Base-by-base conservation (phyloP, 2,888 invertebrate genomes). In the Iphiclides podalirius region DNA sequence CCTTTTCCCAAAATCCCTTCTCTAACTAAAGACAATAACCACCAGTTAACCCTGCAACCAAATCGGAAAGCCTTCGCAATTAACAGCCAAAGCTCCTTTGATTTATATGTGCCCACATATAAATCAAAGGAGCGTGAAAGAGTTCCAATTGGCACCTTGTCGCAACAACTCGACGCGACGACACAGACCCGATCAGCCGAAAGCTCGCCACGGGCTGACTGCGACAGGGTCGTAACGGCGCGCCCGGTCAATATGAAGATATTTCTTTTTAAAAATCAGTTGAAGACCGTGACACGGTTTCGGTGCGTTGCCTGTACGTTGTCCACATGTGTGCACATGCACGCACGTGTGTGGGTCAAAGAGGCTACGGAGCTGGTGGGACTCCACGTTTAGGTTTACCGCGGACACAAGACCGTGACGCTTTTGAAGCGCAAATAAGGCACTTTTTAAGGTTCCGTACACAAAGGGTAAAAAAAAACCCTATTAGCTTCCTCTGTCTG, bases 251-350 rank as follows among this genome's bases (percentile, higher is more conserved):
- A 65, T 66, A 61, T 58, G 63, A 67, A 64, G 63, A 63, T 67
- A 59, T 63, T 64, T 70, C 63, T 70, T 65, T 62, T 75, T 71
- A 81, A 83, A 81, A 83, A 83, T 76, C 79, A 79, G 82, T 84
- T 67, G 84, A 40, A 62, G 72, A 60, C 85, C 85, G 70, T 85
- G 84, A 81, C 84, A 80, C 63, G 60, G 20, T 20, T 20, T 20
- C 20, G 20, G 4, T 20, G 6, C 3, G 20, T 6, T 3, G 20
- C n/a, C n/a, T n/a, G n/a, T n/a, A n/a, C n/a, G 61, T 69, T 60
- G 60, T 64, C 55, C 55, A 54, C 57, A 58, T 50, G 54, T 55
- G 55, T 49, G 57, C 52, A 43, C 41, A 49, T 58, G 54, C 48
- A 59, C 55, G 54, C 61, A 63, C 58, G 61, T 57, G 50, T 50